Evolutionary conservation across 2,113 vertebrate genomes (phyloP).

Genomic region (Sphaerodactylus townsendi): DNA sequence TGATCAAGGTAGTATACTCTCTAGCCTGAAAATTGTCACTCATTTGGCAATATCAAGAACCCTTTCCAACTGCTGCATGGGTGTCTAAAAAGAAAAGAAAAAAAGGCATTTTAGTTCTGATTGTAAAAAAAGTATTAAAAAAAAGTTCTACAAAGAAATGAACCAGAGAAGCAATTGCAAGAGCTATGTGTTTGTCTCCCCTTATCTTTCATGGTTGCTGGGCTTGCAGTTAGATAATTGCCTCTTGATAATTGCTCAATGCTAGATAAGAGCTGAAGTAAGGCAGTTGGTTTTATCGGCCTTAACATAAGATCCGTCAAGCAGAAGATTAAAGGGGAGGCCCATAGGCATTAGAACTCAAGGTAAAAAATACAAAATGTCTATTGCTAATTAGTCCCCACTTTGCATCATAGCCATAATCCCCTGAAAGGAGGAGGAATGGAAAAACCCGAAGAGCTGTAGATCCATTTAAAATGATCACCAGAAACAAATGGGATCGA

Average conservation of each 20-base stretch:
- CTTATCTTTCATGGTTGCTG: not conserved
- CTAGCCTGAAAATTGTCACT: not conserved
- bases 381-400: not conserved
- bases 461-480: not conserved
- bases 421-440: not conserved
- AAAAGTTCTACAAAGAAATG: not conserved
- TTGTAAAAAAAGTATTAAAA: not conserved
- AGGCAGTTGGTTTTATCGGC: slow-evolving; percentile 9
- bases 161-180: not conserved
- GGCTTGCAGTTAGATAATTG: not conserved
- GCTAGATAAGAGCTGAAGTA: not conserved
- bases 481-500: not conserved
- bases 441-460: not conserved
- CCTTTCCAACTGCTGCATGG: not conserved
- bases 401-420: not conserved
- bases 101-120: not conserved
- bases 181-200: accelerated
- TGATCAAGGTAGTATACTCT: not conserved
- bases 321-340: not conserved
- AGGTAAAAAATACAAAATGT: not conserved
- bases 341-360: not conserved
- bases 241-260: not conserved
- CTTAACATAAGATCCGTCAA: not conserved
- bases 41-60: not conserved
- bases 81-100: not conserved